phyloP scores from a whole-genome alignment of 2,888 invertebrate genomes.

The Limnephilus marmoratus region DNA sequence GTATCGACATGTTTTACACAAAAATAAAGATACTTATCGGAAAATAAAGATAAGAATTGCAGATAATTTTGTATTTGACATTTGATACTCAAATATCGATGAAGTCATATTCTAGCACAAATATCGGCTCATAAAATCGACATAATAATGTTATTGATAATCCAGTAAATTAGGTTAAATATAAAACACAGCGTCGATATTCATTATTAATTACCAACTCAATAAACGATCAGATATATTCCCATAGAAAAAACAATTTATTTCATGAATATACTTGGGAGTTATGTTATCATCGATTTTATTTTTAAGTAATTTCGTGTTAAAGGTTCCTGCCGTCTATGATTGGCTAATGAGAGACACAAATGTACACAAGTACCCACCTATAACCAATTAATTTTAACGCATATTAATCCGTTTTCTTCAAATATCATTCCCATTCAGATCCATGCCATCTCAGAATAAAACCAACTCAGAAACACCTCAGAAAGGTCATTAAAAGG shows the following conservation, averaged over 20 bases:
- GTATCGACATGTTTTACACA: constrained; percentile 7
- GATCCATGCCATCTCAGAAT: too few species aligned
- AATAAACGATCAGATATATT: neutral
- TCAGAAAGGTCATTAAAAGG: too few species aligned
- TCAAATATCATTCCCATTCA: too few species aligned
- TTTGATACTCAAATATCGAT: constrained; percentile 22
- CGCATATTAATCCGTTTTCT: too few species aligned
- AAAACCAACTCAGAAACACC: too few species aligned
- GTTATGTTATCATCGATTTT: neutral
- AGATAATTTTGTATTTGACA: constrained; percentile 39
- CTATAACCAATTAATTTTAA: too few species aligned
- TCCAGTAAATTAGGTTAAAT: neutral
- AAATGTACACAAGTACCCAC: too few species aligned
- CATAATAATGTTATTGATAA: neutral
- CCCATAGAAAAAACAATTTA: neutral
- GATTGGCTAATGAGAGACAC: too few species aligned
- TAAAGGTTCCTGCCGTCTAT: too few species aligned
- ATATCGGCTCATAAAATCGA: neutral
- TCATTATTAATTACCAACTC: neutral
- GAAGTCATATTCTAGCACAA: constrained; percentile 31
- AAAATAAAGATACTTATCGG: constrained; percentile 37
- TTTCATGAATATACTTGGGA: neutral
- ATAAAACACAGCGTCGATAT: neutral
- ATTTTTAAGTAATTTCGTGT: neutral
- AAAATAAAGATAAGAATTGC: constrained; percentile 23